These are phyloP conservation scores for Copsychus sechellarum DNA, from an alignment of 2,113 vertebrate species.

Conservation along the genomic window DNA sequence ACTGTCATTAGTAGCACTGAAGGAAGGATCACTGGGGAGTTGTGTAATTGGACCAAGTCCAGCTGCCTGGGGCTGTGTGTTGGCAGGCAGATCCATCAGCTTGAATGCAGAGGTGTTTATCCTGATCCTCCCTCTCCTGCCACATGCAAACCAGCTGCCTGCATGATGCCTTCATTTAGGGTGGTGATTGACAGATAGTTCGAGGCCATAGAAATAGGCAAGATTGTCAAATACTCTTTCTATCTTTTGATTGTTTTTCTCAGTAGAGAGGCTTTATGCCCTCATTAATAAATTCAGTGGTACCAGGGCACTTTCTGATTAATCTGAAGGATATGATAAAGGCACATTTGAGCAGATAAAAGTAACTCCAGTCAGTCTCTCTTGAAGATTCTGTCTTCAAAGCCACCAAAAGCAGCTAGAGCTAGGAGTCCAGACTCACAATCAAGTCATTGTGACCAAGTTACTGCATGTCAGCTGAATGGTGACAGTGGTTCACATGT, in stretches of 20 bases:
- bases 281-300: not conserved
- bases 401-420: not conserved
- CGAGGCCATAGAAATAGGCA: not conserved
- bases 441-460: not conserved
- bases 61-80: not conserved
- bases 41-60: slow-evolving; percentile 34
- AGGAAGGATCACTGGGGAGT: slow-evolving; percentile 7
- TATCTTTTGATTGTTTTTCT: not conserved
- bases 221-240: not conserved
- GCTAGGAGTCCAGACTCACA: not conserved
- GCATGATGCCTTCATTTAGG: not conserved
- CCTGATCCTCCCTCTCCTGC: not conserved
- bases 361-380: not conserved
- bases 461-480: not conserved
- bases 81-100: slow-evolving; percentile 43
- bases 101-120: slow-evolving; percentile 11
- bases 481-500: not conserved
- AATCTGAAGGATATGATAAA: not conserved
- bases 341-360: not conserved
- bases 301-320: not conserved
- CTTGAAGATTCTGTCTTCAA: not conserved
- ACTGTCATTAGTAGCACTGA: slow-evolving; percentile 18
- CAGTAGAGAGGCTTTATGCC: not conserved
- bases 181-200: not conserved
- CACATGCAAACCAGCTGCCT: slow-evolving; percentile 8